phyloP scores from a whole-genome alignment of 2,888 invertebrate species.

The Cheilosia soror region DNA sequence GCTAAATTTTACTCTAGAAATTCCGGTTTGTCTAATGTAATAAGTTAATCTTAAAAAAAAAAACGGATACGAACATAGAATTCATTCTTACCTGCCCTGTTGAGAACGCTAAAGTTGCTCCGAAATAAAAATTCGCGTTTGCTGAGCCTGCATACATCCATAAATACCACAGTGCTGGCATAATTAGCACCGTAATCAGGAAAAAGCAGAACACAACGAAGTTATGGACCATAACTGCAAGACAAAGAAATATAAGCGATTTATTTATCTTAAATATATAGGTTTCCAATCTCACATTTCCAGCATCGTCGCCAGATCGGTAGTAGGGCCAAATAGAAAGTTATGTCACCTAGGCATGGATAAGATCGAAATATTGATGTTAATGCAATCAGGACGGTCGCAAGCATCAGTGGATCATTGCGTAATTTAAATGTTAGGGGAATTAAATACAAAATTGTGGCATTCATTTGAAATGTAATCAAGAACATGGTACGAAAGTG shows the following conservation, averaged over 20 bases:
- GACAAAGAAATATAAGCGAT: no score
- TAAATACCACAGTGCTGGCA: constrained; percentile 98
- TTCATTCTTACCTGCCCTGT: constrained; percentile 88
- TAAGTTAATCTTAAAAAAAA: no score
- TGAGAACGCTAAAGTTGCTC: constrained; percentile 96
- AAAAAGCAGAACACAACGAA: constrained; percentile 96
- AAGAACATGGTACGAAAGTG: constrained; percentile 98
- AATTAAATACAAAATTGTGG: constrained; percentile 94
- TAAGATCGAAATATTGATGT: constrained; percentile 98
- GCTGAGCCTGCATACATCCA: constrained; percentile 99
- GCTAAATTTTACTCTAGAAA: no score
- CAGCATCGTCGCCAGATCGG: constrained; percentile 96
- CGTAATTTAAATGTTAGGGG: constrained; percentile 93
- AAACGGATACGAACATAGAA: background rate
- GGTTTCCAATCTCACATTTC: constrained; percentile 87
- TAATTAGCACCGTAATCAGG: constrained; percentile 93
- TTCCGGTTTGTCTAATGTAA: no score
- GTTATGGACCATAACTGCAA: constrained; percentile 95
- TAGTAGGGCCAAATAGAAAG: constrained; percentile 94
- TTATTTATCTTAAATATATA: no score
- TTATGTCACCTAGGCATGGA: constrained; percentile 97
- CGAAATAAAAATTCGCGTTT: constrained; percentile 99
- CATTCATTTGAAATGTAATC: constrained; percentile 98
- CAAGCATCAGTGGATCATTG: constrained; percentile 91
- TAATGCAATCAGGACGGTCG: constrained; percentile 91